phyloP scores from a whole-genome alignment of 2,888 invertebrate species.

The Chrysolina haemoptera region DNA sequence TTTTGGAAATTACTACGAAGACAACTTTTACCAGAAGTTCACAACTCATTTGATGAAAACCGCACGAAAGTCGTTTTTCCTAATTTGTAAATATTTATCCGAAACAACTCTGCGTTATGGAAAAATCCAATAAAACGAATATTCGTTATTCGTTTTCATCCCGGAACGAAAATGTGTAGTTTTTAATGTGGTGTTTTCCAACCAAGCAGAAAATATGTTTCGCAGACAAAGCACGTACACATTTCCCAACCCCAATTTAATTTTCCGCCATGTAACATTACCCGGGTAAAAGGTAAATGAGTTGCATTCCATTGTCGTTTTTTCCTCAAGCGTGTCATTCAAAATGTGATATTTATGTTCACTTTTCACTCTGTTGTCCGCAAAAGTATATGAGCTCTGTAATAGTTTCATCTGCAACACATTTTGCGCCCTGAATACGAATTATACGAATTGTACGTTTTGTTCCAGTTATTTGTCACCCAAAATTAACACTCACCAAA shows the following conservation, averaged over 20 bases:
- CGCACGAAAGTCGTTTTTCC: no score
- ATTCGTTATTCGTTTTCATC: neutral
- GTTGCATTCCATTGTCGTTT: conserved; percentile 58
- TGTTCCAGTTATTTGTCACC: conserved; percentile 20
- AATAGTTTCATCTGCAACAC: conserved; percentile 33
- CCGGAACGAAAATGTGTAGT: conserved; percentile 29
- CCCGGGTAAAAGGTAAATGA: conserved; percentile 58
- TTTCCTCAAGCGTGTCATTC: conserved; percentile 53
- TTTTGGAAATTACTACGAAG: no score
- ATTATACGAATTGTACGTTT: conserved; percentile 15
- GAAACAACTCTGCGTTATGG: neutral
- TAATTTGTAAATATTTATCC: no score
- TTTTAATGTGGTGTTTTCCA: conserved; percentile 55
- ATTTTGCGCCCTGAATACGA: conserved; percentile 23
- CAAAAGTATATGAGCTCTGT: conserved; percentile 26
- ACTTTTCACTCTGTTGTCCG: conserved; percentile 19
- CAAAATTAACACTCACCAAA: neutral
- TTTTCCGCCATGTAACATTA: conserved; percentile 65
- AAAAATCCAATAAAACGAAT: neutral
- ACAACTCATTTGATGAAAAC: no score
- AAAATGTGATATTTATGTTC: conserved; percentile 32
- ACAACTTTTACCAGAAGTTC: no score
- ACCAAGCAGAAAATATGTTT: conserved; percentile 66
- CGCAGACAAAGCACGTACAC: conserved; percentile 54
- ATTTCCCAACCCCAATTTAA: conserved; percentile 62